phyloP scores from a whole-genome alignment of 2,888 invertebrate genomes.

The Coleophora deauratella region DNA sequence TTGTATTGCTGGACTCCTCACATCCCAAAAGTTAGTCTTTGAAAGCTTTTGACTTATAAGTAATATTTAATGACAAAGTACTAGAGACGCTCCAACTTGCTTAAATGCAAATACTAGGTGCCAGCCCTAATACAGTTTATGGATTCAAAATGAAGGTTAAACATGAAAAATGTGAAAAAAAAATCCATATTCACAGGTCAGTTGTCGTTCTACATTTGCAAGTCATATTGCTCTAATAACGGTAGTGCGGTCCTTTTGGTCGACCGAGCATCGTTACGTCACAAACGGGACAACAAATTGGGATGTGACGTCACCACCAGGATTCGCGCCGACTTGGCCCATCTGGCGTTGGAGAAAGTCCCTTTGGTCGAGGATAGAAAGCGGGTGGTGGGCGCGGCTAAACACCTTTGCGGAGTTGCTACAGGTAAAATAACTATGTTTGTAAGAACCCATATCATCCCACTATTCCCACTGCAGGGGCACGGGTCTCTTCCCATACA shows the following conservation, averaged over 20 bases:
- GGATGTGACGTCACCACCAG: slow-evolving; percentile 39
- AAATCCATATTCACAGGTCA: slow-evolving; percentile 68
- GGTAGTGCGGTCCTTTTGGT: slow-evolving; percentile 78
- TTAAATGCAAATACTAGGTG: too few species aligned
- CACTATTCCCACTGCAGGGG: too few species aligned
- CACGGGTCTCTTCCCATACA: too few species aligned
- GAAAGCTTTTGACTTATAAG: too few species aligned
- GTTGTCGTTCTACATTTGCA: slow-evolving; percentile 84
- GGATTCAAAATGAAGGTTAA: too few species aligned
- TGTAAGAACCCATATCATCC: too few species aligned
- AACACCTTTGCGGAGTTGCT: slow-evolving; percentile 92
- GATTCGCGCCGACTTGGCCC: slow-evolving; percentile 86
- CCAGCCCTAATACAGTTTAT: too few species aligned
- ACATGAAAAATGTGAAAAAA: too few species aligned
- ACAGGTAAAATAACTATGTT: slow-evolving; percentile 73
- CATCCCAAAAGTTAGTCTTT: too few species aligned
- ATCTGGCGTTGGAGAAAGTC: slow-evolving; percentile 77
- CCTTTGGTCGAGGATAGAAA: slow-evolving; percentile 32
- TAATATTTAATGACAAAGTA: too few species aligned
- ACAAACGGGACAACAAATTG: slow-evolving; percentile 79
- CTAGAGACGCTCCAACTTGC: too few species aligned
- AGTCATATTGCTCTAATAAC: slow-evolving; percentile 61
- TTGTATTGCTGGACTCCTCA: too few species aligned
- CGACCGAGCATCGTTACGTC: slow-evolving; percentile 86
- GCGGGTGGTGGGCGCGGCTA: slow-evolving; percentile 84